phyloP scores from a whole-genome alignment of 2,888 invertebrate species.

The Leucophenga montana region DNA sequence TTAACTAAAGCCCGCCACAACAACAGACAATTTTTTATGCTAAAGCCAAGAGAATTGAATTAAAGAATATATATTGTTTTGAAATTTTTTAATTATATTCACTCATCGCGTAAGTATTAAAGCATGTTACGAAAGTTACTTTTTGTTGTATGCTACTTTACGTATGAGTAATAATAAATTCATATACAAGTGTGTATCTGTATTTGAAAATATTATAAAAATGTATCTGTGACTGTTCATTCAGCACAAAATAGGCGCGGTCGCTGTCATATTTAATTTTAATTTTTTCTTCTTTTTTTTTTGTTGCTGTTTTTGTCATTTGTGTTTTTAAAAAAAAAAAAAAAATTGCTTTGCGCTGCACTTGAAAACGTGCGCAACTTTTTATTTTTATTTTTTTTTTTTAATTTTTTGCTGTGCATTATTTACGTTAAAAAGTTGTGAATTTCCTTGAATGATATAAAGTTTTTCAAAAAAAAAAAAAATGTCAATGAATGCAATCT shows the following conservation, averaged over 20 bases:
- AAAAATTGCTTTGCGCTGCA: neutral
- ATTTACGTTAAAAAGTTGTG: neutral
- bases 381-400: neutral
- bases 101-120: neutral
- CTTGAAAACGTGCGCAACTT: constrained; percentile 27
- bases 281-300: constrained; percentile 1
- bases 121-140: neutral
- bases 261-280: constrained; percentile 3
- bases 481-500: constrained; percentile 7
- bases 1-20: too few species aligned
- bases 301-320: constrained; percentile 10
- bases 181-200: neutral
- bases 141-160: neutral
- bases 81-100: neutral
- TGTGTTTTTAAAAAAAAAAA: neutral
- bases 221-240: constrained; percentile 13
- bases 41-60: neutral
- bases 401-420: neutral
- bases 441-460: constrained; percentile 28
- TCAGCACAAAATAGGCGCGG: constrained; percentile 18
- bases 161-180: constrained; percentile 13
- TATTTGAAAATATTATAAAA: neutral
- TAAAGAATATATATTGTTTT: neutral
- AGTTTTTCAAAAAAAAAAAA: neutral
- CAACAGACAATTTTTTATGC: too few species aligned